Evolutionary conservation across 2,113 vertebrate genomes (phyloP).

Genomic region (Charadrius vociferus): DNA sequence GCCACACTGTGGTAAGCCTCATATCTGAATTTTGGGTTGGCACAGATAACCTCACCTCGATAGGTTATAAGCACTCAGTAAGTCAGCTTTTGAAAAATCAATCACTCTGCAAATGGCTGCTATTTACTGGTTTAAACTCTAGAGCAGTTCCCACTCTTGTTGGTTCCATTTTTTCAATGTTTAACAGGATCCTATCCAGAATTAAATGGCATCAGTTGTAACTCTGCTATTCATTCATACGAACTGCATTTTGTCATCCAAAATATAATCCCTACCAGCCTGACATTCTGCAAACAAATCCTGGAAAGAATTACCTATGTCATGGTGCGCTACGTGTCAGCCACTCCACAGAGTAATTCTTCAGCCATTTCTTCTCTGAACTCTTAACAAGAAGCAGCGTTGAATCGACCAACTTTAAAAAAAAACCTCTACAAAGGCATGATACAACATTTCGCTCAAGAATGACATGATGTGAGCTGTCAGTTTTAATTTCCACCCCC

Average conservation of each 20-base stretch:
- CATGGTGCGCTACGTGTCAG: not conserved
- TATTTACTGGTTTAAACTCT: conserved; percentile 33
- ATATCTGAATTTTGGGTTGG: conserved; percentile 65
- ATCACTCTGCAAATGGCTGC: conserved; percentile 59
- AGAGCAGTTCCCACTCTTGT: not conserved
- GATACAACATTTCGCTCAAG: not conserved
- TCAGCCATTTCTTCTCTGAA: not conserved
- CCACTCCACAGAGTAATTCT: not conserved
- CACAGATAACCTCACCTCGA: conserved; percentile 14
- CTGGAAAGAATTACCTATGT: not conserved
- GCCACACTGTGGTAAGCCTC: conserved; percentile 56
- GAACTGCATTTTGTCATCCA: not conserved
- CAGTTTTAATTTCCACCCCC: not conserved
- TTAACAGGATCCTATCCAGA: not conserved
- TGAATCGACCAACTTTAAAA: not conserved
- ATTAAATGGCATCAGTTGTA: not conserved
- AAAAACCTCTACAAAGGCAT: not conserved
- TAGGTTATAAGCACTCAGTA: conserved; percentile 32
- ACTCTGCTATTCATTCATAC: not conserved
- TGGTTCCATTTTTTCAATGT: not conserved
- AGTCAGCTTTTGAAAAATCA: conserved; percentile 36
- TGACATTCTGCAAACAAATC: not conserved
- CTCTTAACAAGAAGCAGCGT: not conserved
- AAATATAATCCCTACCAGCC: not conserved
- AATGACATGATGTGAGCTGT: not conserved